Percentiles rank a stretch among this genome's conserved stretches.
phyloP scores from a whole-genome alignment of 1,140 invertebrate species.

The Scaptomyza pallida region DNA sequence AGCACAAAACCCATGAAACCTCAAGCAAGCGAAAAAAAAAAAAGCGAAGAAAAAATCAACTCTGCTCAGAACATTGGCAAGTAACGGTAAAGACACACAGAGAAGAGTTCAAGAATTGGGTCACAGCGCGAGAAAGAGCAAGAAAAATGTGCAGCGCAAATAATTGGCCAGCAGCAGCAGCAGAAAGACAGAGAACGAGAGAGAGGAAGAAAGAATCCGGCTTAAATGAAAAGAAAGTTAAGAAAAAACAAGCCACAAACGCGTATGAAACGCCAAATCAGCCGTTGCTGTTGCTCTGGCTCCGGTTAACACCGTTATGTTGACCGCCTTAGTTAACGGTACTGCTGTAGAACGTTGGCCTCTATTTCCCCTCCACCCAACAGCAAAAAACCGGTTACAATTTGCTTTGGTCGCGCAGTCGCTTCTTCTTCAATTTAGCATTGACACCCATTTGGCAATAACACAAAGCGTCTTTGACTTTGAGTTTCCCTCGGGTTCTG shows the following conservation, averaged over 20 bases:
- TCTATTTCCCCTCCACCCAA: background rate
- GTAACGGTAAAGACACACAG: slow-evolving; percentile 42
- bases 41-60: slow-evolving; percentile 3
- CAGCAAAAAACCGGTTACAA: slow-evolving; percentile 55
- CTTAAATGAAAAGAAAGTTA: slow-evolving; percentile 72
- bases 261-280: slow-evolving; percentile 2
- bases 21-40: slow-evolving; percentile 6
- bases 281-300: slow-evolving; percentile 10
- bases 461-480: slow-evolving; percentile 25
- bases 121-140: slow-evolving; percentile 27
- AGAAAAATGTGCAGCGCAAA: slow-evolving; percentile 66
- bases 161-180: slow-evolving; percentile 72
- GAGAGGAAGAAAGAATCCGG: slow-evolving; percentile 38
- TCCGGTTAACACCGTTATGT: slow-evolving; percentile 68
- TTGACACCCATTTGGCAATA: slow-evolving; percentile 66
- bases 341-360: slow-evolving; percentile 38
- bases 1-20: slow-evolving; percentile 45
- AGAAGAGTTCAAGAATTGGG: slow-evolving; percentile 64
- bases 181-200: slow-evolving; percentile 2
- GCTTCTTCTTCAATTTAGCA: slow-evolving; percentile 55
- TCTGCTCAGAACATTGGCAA: slow-evolving; percentile 25
- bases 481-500: slow-evolving; percentile 18
- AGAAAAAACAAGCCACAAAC: slow-evolving; percentile 25
- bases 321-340: slow-evolving; percentile 77
- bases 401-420: slow-evolving; percentile 12